Base-by-base conservation (phyloP, 2,888 invertebrate species). In the Vesta saturnalis region DNA sequence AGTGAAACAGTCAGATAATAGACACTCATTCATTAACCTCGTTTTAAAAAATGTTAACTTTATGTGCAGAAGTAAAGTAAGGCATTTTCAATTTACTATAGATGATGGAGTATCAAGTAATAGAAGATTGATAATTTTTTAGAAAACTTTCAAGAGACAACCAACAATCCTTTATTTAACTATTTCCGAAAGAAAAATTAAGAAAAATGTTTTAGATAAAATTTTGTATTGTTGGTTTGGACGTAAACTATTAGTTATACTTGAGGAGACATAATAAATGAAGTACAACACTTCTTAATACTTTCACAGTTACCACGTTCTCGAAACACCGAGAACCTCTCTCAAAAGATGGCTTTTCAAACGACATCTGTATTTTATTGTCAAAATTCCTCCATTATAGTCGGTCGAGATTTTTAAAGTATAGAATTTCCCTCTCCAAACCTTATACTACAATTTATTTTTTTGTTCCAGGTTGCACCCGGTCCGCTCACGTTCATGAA, bases 231-330 rank as follows among this genome's bases (percentile, higher is more conserved):
- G 54, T 62, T 23, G 22, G 55, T 49, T 6, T 52, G n/a, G 61
- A 52, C 61, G 54, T 55, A 66, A 62, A 64, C 62, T 67, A 64
- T 67, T 67, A 60, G 63, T 68, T 59, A 68, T 65, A 52, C 67
- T 57, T 65, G 49, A 54, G 12, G 59, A 19, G 39, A 59, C 57
- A 43, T 63, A 46, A 63, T 46, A 60, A 60, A 63, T 63, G 63
- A 57, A 56, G 63, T 63, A 57, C 63, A 57, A 30, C 57, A 63
- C 46, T 49, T 63, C 63, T 57, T 63, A 63, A 63, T 63, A 57
- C 46, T 22, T 46, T 23, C 57, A 57, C 47, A 30, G 56, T 56
- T 49, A 30, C 63, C 63, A 63, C 63, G 63, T 63, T 23, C 57
- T 47, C 57, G 49, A 63, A 63, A 63, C 63, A 63, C 23, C 63